Percentiles rank a stretch among this genome's conserved stretches.
Evolutionary conservation across 2,797 vertebrate species (phyloP).

Genomic region (Sternarchorhynchus goeldii): DNA sequence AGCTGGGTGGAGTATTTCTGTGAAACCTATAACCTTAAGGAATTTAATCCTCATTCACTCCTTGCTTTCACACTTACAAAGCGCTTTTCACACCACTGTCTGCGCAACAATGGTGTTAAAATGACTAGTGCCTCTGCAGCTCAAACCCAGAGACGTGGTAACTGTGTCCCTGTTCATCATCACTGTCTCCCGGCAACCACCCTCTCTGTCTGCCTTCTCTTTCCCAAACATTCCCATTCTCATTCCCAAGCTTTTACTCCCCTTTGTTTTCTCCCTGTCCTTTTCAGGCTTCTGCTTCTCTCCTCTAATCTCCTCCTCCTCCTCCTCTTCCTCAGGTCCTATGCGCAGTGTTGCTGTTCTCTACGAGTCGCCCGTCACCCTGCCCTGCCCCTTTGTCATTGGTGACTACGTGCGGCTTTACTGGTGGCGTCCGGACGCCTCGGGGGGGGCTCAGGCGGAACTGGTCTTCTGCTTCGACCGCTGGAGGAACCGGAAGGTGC

Average conservation of each 20-base stretch:
- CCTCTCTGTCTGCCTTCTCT: constrained; percentile 30
- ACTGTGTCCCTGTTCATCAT: constrained; percentile 41
- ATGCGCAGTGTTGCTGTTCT: constrained; percentile 51
- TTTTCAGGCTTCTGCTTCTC: constrained; percentile 18
- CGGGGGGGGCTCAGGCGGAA: not conserved
- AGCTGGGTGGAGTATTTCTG: constrained; percentile 41
- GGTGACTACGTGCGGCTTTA: constrained; percentile 72
- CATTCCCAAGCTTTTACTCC: not conserved
- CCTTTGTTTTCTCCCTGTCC: not conserved
- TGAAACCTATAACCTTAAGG: constrained; percentile 61
- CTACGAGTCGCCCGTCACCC: constrained; percentile 45
- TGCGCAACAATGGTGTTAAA: constrained; percentile 40
- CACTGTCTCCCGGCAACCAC: constrained; percentile 44
- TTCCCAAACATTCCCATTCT: not conserved
- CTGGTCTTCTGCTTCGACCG: constrained; percentile 66
- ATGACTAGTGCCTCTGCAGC: constrained; percentile 24
- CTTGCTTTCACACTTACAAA: constrained; percentile 35
- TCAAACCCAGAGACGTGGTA: constrained; percentile 36
- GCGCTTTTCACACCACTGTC: constrained; percentile 37
- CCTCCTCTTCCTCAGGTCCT: constrained; percentile 52
- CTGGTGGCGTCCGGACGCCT: constrained; percentile 61
- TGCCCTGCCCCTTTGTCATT: constrained; percentile 60
- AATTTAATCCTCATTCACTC: constrained; percentile 68
- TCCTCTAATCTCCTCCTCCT: constrained; percentile 17
- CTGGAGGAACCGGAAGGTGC: constrained; percentile 64